Evolutionary conservation across 1,140 invertebrate species (phyloP).

Genomic region (Rhagoletis pomonella): DNA sequence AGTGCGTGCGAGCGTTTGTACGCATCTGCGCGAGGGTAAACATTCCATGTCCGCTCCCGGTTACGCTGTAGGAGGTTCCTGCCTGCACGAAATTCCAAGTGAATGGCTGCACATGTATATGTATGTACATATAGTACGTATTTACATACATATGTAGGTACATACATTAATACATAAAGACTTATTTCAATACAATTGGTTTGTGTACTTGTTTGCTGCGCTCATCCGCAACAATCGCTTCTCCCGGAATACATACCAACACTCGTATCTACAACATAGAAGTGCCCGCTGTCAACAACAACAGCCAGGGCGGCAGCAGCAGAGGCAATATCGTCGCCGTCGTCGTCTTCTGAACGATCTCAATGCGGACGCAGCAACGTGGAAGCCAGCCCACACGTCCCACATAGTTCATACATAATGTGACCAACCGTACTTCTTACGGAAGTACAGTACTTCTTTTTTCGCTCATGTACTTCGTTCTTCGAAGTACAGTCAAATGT

Average conservation of each 20-base stretch:
- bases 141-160: no score
- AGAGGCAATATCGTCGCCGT: not conserved
- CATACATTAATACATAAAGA: not conserved
- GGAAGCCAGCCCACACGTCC: constrained; percentile 41
- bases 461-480: no score
- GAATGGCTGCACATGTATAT: not conserved
- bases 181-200: not conserved
- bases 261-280: not conserved
- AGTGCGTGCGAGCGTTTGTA: not conserved
- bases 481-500: no score
- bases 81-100: constrained; percentile 8
- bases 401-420: constrained; percentile 58
- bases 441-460: no score
- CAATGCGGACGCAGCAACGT: constrained; percentile 21
- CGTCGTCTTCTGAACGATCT: constrained; percentile 26
- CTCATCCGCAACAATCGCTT: constrained; percentile 15
- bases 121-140: no score
- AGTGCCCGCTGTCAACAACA: constrained; percentile 39
- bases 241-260: not conserved
- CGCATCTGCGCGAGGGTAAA: not conserved
- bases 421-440: constrained; percentile 55
- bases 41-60: not conserved
- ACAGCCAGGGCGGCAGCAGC: constrained; percentile 8
- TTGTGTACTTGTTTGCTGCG: not conserved
- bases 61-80: constrained; percentile 19